Conservation (phyloP, 2,113 vertebrate genomes). For the Oreotrochilus melanogaster region DNA sequence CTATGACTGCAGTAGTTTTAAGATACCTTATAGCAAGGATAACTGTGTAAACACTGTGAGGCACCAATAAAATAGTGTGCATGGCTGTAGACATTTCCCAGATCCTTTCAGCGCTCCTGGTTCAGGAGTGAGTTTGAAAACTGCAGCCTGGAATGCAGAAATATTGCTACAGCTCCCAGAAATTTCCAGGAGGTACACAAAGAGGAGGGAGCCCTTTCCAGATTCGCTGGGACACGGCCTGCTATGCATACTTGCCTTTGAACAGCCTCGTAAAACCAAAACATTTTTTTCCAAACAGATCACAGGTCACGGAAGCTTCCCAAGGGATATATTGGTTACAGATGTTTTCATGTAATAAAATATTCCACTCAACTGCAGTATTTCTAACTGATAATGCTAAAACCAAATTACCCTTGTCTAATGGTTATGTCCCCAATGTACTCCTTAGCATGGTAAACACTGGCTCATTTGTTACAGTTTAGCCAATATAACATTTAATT, state of each 20-base stretch:
- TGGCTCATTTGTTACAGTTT: slow-evolving; percentile 55
- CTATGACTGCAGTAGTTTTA: neutral
- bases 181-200: slow-evolving; percentile 4
- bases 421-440: slow-evolving; percentile 59
- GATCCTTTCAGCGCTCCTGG: neutral
- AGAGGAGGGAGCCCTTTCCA: slow-evolving; percentile 10
- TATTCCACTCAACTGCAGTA: slow-evolving; percentile 69
- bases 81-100: neutral
- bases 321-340: slow-evolving; percentile 75
- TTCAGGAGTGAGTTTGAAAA: neutral
- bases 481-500: slow-evolving; percentile 16
- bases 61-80: neutral
- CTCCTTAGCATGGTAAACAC: slow-evolving; percentile 58
- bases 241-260: slow-evolving; percentile 23
- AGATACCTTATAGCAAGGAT: neutral
- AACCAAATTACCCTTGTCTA: slow-evolving; percentile 75
- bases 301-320: slow-evolving; percentile 70
- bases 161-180: neutral
- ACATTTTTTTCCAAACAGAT: slow-evolving; percentile 69
- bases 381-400: slow-evolving; percentile 71
- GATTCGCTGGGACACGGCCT: neutral
- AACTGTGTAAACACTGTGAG: neutral
- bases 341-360: slow-evolving; percentile 76
- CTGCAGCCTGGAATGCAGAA: neutral
- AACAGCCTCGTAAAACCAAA: slow-evolving; percentile 53